phyloP scores from a whole-genome alignment of 2,113 vertebrate genomes.

The Zosterops lateralis region DNA sequence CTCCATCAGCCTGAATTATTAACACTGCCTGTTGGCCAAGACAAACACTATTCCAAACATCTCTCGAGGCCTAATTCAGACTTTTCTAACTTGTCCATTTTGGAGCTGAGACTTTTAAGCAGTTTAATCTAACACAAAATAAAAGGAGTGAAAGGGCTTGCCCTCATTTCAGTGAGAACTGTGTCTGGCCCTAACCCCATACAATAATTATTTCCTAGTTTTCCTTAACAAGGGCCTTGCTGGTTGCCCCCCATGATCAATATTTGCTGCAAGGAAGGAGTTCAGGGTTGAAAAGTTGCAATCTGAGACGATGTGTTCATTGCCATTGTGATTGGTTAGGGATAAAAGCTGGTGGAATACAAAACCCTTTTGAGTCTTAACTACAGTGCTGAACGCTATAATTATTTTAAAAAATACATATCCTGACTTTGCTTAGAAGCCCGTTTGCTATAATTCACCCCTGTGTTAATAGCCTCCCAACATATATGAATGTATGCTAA shows the following conservation, averaged over 20 bases:
- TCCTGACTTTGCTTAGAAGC: slow-evolving; percentile 33
- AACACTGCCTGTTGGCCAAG: background rate
- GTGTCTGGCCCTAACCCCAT: background rate
- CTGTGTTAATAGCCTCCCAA: slow-evolving; percentile 55
- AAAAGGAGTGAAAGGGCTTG: background rate
- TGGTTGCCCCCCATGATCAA: slow-evolving; percentile 16
- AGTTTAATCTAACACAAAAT: slow-evolving; percentile 6
- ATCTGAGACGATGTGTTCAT: background rate
- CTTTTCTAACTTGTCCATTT: background rate
- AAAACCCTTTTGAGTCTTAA: slow-evolving; percentile 53
- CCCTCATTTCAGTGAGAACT: background rate
- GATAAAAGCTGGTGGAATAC: slow-evolving; percentile 52
- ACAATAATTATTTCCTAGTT: background rate
- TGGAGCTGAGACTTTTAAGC: background rate
- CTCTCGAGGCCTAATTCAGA: slow-evolving; percentile 1
- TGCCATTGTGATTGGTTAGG: slow-evolving; percentile 50
- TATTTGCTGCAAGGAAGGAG: background rate
- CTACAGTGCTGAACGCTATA: slow-evolving; percentile 42
- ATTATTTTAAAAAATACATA: slow-evolving; percentile 65
- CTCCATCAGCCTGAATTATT: background rate
- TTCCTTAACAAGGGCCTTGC: background rate
- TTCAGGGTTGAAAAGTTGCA: slow-evolving; percentile 28
- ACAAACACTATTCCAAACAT: background rate
- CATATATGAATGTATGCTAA: slow-evolving; percentile 64
- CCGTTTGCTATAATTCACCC: slow-evolving; percentile 57